Evolutionary conservation across 2,113 vertebrate genomes (phyloP).

Genomic region (Phoxinus phoxinus): DNA sequence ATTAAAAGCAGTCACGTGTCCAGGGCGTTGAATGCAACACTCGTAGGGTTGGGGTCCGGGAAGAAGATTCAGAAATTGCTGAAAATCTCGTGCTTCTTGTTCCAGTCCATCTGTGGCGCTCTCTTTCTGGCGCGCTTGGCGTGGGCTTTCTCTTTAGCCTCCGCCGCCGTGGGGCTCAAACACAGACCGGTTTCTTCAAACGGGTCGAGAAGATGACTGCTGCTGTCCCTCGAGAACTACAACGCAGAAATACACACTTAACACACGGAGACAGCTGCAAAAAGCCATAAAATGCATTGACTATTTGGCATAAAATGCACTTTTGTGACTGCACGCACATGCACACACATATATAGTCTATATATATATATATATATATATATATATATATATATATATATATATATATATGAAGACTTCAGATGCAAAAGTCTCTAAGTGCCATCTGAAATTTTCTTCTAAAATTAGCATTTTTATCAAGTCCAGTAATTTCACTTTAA

Average conservation of each 20-base stretch:
- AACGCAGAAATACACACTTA: constrained; percentile 24
- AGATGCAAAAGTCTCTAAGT: too few species aligned
- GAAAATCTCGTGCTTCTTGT: constrained; percentile 94
- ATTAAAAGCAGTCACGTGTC: constrained; percentile 22
- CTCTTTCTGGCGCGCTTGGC: constrained; percentile 89
- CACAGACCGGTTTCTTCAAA: constrained; percentile 92
- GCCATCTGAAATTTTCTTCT: too few species aligned
- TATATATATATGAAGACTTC: too few species aligned
- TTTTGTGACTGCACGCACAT: background rate
- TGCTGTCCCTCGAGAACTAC: constrained; percentile 74
- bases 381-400: constrained; percentile 33
- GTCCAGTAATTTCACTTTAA: too few species aligned
- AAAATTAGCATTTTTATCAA: too few species aligned
- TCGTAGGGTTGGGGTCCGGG: background rate
- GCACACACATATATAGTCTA: too few species aligned
- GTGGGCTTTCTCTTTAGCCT: constrained; percentile 91
- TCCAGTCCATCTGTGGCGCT: constrained; percentile 98
- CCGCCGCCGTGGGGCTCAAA: constrained; percentile 90
- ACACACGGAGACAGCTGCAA: background rate
- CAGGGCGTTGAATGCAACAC: background rate
- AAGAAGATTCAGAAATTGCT: constrained; percentile 89
- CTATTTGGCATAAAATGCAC: background rate
- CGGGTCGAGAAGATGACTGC: constrained; percentile 80
- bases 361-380: background rate
- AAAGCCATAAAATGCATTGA: background rate